Evolutionary conservation across 1,140 invertebrate species (phyloP).

Genomic region (Latrodectus geometricus): DNA sequence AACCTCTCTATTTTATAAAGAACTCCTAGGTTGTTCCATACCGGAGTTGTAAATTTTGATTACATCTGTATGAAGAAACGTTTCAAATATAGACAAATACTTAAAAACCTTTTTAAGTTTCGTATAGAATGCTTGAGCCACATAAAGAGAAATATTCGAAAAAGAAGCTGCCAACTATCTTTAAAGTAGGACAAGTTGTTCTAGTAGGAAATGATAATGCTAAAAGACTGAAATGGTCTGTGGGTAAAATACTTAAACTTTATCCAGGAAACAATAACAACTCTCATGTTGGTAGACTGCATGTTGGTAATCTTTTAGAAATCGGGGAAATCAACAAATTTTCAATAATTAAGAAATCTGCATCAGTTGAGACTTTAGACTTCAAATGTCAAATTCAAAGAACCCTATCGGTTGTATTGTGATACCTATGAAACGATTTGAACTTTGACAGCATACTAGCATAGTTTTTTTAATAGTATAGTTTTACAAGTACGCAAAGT

Average conservation of each 20-base stretch:
- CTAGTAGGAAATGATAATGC: neutral
- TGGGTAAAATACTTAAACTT: neutral
- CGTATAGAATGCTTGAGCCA: neutral
- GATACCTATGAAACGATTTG: too few relatives aligned
- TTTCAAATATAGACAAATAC: neutral
- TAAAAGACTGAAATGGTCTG: neutral
- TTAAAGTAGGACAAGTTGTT: conserved; percentile 7
- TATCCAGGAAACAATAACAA: neutral
- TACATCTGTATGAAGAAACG: neutral
- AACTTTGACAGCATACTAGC: too few relatives aligned
- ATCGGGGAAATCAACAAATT: neutral
- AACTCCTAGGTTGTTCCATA: too few relatives aligned
- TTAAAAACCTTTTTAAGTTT: neutral
- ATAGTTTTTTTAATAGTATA: too few relatives aligned
- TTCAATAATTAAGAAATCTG: too few relatives aligned
- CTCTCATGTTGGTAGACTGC: neutral
- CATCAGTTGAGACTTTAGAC: too few relatives aligned
- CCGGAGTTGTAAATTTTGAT: too few relatives aligned
- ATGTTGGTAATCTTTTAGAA: neutral
- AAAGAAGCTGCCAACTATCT: neutral
- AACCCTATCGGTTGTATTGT: too few relatives aligned
- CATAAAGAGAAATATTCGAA: neutral
- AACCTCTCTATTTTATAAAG: too few relatives aligned
- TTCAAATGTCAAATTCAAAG: too few relatives aligned
- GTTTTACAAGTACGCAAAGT: too few relatives aligned